Evolutionary conservation across 1,140 invertebrate species (phyloP).

Genomic region (Aplysia californica): DNA sequence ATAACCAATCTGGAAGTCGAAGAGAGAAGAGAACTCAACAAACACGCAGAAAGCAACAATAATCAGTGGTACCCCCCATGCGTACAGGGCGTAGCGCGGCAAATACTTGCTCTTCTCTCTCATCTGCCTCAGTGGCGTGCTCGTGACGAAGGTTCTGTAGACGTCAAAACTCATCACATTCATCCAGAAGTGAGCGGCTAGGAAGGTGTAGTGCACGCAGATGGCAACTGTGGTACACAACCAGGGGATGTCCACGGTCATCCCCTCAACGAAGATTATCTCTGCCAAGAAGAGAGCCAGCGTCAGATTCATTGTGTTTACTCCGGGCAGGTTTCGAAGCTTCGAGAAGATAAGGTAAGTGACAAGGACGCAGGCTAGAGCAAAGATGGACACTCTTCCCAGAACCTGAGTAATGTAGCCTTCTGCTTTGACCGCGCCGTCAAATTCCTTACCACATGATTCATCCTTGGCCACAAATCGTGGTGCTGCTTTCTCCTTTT

Average conservation of each 20-base stretch:
- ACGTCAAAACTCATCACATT: slow-evolving; percentile 74
- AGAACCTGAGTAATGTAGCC: slow-evolving; percentile 52
- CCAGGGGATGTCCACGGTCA: slow-evolving; percentile 30
- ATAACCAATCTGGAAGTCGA: slow-evolving; percentile 49
- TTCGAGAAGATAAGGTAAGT: slow-evolving; percentile 68
- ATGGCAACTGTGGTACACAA: slow-evolving; percentile 65
- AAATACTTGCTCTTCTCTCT: slow-evolving; percentile 63
- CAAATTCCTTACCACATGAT: slow-evolving; percentile 19
- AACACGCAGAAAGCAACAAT: slow-evolving; percentile 69
- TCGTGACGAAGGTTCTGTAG: slow-evolving; percentile 73
- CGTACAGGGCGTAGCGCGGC: slow-evolving; percentile 71
- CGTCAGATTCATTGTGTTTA: slow-evolving; percentile 71
- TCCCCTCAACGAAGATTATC: slow-evolving; percentile 66
- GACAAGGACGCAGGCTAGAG: slow-evolving; percentile 56
- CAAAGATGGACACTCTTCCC: slow-evolving; percentile 55
- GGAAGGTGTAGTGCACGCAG: slow-evolving; percentile 70
- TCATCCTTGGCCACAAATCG: neutral
- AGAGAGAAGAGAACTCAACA: slow-evolving; percentile 68
- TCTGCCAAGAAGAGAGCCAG: slow-evolving; percentile 69
- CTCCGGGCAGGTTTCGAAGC: slow-evolving; percentile 71
- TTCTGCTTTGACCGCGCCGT: slow-evolving; percentile 40
- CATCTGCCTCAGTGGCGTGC: slow-evolving; percentile 34
- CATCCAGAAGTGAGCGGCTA: slow-evolving; percentile 75
- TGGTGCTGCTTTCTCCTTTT: neutral
- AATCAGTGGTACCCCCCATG: slow-evolving; percentile 71